Base-by-base conservation (phyloP, 1,140 invertebrate species). In the Lanistes nyassanus region DNA sequence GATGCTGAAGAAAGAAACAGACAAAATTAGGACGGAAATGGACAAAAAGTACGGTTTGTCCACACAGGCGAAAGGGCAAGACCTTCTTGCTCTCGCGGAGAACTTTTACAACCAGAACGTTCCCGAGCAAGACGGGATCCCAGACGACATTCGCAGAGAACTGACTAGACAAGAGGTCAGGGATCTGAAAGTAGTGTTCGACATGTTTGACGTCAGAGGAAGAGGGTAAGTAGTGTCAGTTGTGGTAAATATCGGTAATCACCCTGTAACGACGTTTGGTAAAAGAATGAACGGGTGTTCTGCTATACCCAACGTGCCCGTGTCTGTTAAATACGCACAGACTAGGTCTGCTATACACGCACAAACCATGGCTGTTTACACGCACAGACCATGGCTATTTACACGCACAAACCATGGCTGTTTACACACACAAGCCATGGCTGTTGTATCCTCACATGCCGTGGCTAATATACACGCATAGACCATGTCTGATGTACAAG, bases 131-230 rank as follows among this genome's bases (percentile, higher is more conserved):
- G 71, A 77, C 70, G 64, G 55, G 34, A 23, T 77, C 4, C 77
- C 79, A n/a, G 78, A 77, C 42, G 67, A 78, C 29, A 79, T 82
- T 39, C 74, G 72, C 19, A 67, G 76, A 23, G 74, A 78, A 11
- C 76, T 84, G 16, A 83, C 81, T 55, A 64, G 76, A 55, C 58
- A 82, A 42, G 84, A 85, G 79, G 84, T 85, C 47, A 58, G 70
- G 42, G 84, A 85, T 62, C 75, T 85, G 3, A 77, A 78, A 58
- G 39, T 81, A 19, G 76, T 83, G 55, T 85, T 83, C 70, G 81
- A 83, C 77, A 78, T 81, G 72, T 84, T 85, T 75, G 84, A 85
- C 69, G 69, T 78, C 6, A 82, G 82, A 39, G 74, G 77, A 51
- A 79, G 74, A 76, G 84, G 84, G 84, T 84, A 77, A 76, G 79